Conservation (phyloP, 2,113 vertebrate genomes). For the Axis porcinus region DNA sequence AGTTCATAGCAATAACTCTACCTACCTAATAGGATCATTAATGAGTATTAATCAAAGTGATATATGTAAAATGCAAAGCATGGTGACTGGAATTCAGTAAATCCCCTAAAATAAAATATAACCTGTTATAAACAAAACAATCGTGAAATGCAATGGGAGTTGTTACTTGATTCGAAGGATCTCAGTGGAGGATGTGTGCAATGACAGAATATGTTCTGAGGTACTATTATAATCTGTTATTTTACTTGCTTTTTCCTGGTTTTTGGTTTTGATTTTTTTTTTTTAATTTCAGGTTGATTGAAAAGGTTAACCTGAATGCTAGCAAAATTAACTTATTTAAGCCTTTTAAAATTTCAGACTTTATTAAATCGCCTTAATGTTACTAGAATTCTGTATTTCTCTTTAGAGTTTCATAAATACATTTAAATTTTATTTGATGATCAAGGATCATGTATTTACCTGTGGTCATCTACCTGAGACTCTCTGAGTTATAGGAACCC, state of each 20-base stretch:
- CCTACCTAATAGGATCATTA: neutral
- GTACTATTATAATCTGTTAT: neutral
- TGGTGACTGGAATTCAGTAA: neutral
- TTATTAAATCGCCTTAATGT: neutral
- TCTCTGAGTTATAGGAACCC: neutral
- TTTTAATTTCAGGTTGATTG: neutral
- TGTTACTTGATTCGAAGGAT: neutral
- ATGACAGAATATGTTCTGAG: neutral
- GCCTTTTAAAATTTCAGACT: neutral
- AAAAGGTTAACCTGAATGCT: neutral
- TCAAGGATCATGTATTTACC: neutral
- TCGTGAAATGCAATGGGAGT: neutral
- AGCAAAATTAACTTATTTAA: neutral
- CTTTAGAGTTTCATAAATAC: neutral
- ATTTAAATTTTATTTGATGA: neutral
- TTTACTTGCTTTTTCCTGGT: neutral
- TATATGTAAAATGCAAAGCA: neutral
- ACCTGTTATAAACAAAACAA: neutral
- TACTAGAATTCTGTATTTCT: neutral
- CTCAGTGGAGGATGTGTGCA: neutral
- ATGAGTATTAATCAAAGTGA: neutral
- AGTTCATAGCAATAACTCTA: neutral
- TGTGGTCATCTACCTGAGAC: neutral
- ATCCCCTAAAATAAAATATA: neutral
- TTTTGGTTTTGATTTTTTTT: neutral